These are phyloP conservation scores for Erebia aethiops DNA, from an alignment of 2,888 invertebrate species.

Conservation along the genomic window DNA sequence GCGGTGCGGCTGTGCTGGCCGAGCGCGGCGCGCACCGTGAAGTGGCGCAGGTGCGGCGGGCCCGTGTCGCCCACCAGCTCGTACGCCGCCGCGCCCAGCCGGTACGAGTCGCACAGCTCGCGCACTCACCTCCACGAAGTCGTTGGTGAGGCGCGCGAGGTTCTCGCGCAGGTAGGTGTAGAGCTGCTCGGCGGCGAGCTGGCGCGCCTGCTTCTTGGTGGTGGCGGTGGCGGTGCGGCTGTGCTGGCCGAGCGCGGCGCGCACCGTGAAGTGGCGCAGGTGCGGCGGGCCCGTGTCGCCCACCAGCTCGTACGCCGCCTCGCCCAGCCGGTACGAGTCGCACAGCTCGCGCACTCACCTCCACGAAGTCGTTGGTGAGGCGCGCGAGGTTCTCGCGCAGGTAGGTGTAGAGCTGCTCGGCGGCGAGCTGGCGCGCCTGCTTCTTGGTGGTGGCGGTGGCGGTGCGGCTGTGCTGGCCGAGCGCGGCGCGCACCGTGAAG, in stretches of 20 bases:
- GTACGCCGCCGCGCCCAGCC: slow-evolving; percentile 80
- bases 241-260: slow-evolving; percentile 80
- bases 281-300: slow-evolving; percentile 87
- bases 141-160: slow-evolving; percentile 59
- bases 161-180: slow-evolving; percentile 66
- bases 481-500: slow-evolving; percentile 83
- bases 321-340: slow-evolving; percentile 74
- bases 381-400: slow-evolving; percentile 63
- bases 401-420: slow-evolving; percentile 69
- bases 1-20: slow-evolving; percentile 80
- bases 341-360: slow-evolving; percentile 75
- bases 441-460: slow-evolving; percentile 85
- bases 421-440: slow-evolving; percentile 85
- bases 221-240: slow-evolving; percentile 79
- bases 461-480: slow-evolving; percentile 79
- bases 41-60: slow-evolving; percentile 85
- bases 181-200: slow-evolving; percentile 80
- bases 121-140: slow-evolving; percentile 67
- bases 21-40: slow-evolving; percentile 83
- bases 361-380: slow-evolving; percentile 64
- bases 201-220: slow-evolving; percentile 86
- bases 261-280: slow-evolving; percentile 84
- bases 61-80: slow-evolving; percentile 84
- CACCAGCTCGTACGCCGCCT: slow-evolving; percentile 79
- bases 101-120: slow-evolving; percentile 75